A percentile compares a stretch with the other conserved stretches of the same genome.
Evolutionary conservation across 2,888 invertebrate species (phyloP).

Genomic region (Meliscaeva auricollis): DNA sequence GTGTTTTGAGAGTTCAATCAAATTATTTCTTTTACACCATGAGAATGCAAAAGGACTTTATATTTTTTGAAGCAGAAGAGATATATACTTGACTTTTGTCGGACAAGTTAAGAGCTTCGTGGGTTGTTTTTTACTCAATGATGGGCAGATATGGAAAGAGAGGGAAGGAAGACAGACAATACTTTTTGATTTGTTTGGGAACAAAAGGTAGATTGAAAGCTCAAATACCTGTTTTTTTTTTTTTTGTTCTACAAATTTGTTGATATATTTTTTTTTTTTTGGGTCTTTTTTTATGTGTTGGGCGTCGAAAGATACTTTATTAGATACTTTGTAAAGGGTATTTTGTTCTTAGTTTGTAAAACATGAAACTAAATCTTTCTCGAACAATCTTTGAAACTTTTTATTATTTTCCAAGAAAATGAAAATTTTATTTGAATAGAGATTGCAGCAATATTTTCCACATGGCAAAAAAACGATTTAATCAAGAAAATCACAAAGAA

Average conservation of each 20-base stretch:
- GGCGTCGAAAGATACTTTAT: slow-evolving; percentile 4
- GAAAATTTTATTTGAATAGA: not conserved
- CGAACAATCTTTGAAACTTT: not conserved
- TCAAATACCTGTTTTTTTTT: not conserved
- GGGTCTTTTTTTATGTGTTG: not conserved
- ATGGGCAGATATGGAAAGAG: not conserved
- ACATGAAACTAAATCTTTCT: not conserved
- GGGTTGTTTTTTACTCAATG: not conserved
- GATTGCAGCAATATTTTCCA: not conserved
- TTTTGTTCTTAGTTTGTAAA: not conserved
- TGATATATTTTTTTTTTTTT: not conserved
- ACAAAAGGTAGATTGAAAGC: not conserved
- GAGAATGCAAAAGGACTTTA: slow-evolving; percentile 17
- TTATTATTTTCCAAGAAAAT: slow-evolving; percentile 1
- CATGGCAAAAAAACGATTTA: too few relatives aligned
- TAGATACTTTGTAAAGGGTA: slow-evolving; percentile 1
- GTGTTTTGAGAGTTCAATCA: slow-evolving; percentile 34
- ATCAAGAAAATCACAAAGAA: too few relatives aligned
- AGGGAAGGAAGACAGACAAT: not conserved
- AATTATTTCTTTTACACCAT: slow-evolving; percentile 22
- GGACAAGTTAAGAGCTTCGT: slow-evolving; percentile 18
- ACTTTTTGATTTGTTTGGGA: slow-evolving; percentile 9
- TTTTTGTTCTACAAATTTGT: not conserved
- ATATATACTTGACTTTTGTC: slow-evolving; percentile 3
- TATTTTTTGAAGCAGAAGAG: slow-evolving; percentile 12